Evolutionary conservation across 2,797 vertebrate species (phyloP).

Genomic region (Chloroceryle amazona): DNA sequence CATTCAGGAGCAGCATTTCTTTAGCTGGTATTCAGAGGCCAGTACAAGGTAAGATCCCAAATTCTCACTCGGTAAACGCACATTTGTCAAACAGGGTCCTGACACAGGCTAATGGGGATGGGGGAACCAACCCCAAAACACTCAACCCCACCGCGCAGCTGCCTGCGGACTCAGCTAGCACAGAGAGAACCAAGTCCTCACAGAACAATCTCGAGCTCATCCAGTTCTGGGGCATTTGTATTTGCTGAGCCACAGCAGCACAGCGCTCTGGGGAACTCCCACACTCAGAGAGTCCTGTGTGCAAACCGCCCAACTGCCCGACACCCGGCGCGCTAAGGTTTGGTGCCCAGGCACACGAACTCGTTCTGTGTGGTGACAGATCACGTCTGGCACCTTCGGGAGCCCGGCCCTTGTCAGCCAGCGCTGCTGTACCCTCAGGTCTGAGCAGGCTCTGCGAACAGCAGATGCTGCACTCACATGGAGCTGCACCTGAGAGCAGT

Average conservation of each 20-base stretch:
- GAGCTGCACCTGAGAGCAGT: background rate
- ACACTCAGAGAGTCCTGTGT: background rate
- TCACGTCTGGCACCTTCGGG: fast-evolving
- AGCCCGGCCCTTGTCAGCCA: background rate
- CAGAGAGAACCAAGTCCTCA: too few relatives aligned
- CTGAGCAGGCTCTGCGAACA: background rate
- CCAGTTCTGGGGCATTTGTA: fast-evolving
- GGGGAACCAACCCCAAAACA: background rate
- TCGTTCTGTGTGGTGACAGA: background rate
- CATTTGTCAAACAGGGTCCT: background rate
- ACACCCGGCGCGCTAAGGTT: background rate
- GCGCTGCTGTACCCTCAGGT: background rate
- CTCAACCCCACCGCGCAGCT: background rate
- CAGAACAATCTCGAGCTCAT: background rate
- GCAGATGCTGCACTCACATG: background rate
- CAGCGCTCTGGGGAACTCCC: background rate
- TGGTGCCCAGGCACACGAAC: background rate
- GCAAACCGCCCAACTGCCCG: background rate
- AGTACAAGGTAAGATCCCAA: background rate
- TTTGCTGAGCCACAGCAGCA: background rate
- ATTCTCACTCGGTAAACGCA: background rate
- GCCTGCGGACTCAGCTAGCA: background rate
- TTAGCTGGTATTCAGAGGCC: background rate
- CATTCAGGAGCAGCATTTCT: background rate
- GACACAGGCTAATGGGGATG: background rate